These are phyloP conservation scores for Pachliopta kotzebuea DNA, from an alignment of 2,888 invertebrate species.

Conservation along the genomic window DNA sequence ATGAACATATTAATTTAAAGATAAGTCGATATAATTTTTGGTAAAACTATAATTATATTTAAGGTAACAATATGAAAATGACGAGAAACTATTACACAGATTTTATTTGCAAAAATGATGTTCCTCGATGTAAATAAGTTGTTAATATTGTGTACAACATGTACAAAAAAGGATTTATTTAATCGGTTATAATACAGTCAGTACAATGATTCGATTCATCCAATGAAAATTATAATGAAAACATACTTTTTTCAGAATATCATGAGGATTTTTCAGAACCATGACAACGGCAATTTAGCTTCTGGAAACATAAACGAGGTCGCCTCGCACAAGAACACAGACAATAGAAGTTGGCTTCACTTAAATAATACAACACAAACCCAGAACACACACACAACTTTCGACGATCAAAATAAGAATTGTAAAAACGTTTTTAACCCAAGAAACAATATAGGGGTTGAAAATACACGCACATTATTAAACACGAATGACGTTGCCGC, in stretches of 20 bases:
- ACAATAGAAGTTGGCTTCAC: conserved; percentile 46
- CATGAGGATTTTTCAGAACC: conserved; percentile 62
- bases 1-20: no score
- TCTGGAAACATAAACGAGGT: conserved; percentile 44
- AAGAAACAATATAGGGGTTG: conserved; percentile 42
- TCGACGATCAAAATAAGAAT: conserved; percentile 45
- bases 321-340: conserved; percentile 43
- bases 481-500: conserved; percentile 37
- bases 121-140: no score
- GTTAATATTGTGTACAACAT: no score
- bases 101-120: no score
- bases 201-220: neutral
- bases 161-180: neutral
- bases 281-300: conserved; percentile 63
- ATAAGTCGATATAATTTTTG: no score
- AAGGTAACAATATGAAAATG: no score
- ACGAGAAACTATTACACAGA: no score
- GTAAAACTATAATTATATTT: no score
- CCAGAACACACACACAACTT: conserved; percentile 42
- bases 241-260: conserved; percentile 53
- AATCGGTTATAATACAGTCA: no score
- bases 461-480: conserved; percentile 41
- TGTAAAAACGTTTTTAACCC: conserved; percentile 44
- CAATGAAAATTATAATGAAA: neutral
- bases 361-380: conserved; percentile 41